phyloP scores from a whole-genome alignment of 2,113 vertebrate genomes.

The Puffinus mauretanicus region DNA sequence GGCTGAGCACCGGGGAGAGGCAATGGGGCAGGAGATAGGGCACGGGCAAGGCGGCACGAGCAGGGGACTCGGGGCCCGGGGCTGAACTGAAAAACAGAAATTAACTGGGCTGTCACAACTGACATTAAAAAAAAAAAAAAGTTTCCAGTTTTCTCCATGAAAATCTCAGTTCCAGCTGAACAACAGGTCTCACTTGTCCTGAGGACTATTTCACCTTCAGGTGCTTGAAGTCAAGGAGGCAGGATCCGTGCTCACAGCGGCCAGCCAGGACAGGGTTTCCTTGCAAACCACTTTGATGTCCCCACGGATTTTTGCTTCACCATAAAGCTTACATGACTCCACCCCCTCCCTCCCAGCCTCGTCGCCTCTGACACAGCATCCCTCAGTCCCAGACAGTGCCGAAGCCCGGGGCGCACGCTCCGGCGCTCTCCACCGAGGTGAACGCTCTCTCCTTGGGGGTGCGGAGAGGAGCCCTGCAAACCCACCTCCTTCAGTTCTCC shows the following conservation, averaged over 20 bases:
- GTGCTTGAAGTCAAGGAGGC: neutral
- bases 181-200: neutral
- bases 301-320: neutral
- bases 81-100: neutral
- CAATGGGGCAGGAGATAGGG: neutral
- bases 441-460: neutral
- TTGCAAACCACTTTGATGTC: neutral
- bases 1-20: neutral
- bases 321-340: neutral
- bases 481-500: neutral
- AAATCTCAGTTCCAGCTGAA: neutral
- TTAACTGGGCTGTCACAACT: neutral
- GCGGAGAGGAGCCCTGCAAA: neutral
- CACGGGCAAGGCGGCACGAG: neutral
- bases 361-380: too few species aligned
- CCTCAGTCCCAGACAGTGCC: neutral
- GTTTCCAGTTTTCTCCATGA: neutral
- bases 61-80: neutral
- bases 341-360: neutral
- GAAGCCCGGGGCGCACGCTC: accelerated
- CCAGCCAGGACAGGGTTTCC: neutral
- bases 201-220: neutral
- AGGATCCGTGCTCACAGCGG: neutral
- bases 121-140: too few species aligned
- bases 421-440: accelerated